Conservation (phyloP, 2,113 vertebrate genomes). For the Nestor notabilis region DNA sequence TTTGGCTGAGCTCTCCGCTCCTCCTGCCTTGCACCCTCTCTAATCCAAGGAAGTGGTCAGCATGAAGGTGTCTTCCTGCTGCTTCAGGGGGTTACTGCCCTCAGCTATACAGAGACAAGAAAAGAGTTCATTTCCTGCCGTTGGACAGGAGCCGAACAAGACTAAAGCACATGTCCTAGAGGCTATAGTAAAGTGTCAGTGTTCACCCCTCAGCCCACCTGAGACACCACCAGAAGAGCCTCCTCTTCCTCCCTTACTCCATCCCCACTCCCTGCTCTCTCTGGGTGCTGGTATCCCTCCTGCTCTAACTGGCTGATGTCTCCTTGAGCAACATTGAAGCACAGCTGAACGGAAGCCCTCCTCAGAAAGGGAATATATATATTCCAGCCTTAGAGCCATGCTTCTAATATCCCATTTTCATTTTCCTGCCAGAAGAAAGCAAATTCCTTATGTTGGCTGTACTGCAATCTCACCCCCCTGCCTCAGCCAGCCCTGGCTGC, state of each 20-base stretch:
- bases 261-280: background rate
- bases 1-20: background rate
- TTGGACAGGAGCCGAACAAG: background rate
- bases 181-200: background rate
- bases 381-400: background rate
- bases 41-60: background rate
- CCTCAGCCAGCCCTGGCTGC: conserved; percentile 3
- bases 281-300: background rate
- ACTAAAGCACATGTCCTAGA: background rate
- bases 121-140: background rate
- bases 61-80: background rate
- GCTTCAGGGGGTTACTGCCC: background rate
- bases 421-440: conserved; percentile 1
- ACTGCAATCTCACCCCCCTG: background rate
- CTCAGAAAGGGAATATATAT: background rate
- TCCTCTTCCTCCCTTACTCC: background rate
- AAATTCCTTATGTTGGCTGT: background rate
- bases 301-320: background rate
- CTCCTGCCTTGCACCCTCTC: background rate
- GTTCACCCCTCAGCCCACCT: background rate
- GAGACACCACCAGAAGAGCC: background rate
- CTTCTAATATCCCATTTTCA: conserved; percentile 24
- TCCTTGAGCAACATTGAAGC: background rate
- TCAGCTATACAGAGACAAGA: background rate
- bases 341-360: background rate